Percentiles rank a stretch among this genome's conserved stretches.
phyloP scores from a whole-genome alignment of 2,797 vertebrate species.

The Oreortyx pictus region DNA sequence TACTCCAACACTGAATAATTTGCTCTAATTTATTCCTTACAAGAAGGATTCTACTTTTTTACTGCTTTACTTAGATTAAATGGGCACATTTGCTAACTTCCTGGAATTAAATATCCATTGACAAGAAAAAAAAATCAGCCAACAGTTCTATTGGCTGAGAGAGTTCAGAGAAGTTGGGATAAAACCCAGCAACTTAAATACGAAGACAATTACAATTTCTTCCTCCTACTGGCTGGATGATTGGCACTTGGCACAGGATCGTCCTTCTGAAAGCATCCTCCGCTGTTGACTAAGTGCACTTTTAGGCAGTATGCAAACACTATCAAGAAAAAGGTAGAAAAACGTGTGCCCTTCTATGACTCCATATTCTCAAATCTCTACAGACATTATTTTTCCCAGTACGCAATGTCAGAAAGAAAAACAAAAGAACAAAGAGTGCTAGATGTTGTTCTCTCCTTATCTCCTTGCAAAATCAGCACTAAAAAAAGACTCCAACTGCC shows the following conservation, averaged over 20 bases:
- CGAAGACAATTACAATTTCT: not conserved
- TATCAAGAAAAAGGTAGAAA: not conserved
- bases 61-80: slow-evolving; percentile 1
- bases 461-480: not conserved
- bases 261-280: not conserved
- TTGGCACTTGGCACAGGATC: not conserved
- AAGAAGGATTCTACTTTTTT: slow-evolving; percentile 21
- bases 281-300: not conserved
- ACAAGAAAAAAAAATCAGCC: not conserved
- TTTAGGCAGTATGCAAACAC: not conserved
- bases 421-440: not conserved
- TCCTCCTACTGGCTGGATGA: not conserved
- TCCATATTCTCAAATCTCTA: not conserved
- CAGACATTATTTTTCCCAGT: not conserved
- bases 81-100: not conserved
- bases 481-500: not conserved
- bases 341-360: not conserved
- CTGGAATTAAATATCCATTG: not conserved
- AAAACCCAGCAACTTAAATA: not conserved
- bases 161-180: not conserved
- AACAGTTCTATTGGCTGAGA: not conserved
- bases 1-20: slow-evolving; percentile 25
- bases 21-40: not conserved
- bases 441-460: not conserved
- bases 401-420: not conserved